Evolutionary conservation across 1,140 invertebrate genomes (phyloP).

Genomic region (Drosophila lowei): DNA sequence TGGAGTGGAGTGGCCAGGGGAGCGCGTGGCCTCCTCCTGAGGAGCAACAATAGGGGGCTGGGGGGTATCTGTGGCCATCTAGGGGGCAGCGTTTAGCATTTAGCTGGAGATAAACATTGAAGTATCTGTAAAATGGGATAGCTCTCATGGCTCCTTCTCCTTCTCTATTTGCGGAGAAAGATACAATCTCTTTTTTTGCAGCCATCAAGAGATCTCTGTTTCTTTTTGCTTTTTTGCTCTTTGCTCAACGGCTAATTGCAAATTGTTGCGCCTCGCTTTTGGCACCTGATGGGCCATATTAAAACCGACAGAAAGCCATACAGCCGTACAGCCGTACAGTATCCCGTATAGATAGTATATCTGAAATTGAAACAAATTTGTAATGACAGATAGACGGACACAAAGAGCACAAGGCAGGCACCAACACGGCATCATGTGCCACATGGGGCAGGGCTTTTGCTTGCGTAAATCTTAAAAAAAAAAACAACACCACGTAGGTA

Average conservation of each 20-base stretch:
- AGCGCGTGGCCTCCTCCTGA: background rate
- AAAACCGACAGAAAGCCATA: slow-evolving; percentile 29
- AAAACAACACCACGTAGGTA: too few species aligned
- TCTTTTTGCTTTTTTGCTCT: too few species aligned
- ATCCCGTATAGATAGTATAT: slow-evolving; percentile 8
- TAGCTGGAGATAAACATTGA: too few species aligned
- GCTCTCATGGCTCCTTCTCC: too few species aligned
- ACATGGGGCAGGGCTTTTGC: slow-evolving; percentile 1
- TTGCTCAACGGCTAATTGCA: slow-evolving; percentile 71
- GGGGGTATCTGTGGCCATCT: slow-evolving; percentile 35
- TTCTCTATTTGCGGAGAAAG: too few species aligned
- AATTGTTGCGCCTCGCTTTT: slow-evolving; percentile 75
- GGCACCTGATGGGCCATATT: slow-evolving; percentile 78
- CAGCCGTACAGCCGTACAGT: slow-evolving; percentile 25
- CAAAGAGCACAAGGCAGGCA: slow-evolving; percentile 52
- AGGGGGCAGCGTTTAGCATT: background rate
- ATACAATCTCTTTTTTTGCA: slow-evolving; percentile 26
- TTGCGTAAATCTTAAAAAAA: slow-evolving; percentile 1
- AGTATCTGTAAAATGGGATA: too few species aligned
- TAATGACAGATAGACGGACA: slow-evolving; percentile 69
- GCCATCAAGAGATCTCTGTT: slow-evolving; percentile 45
- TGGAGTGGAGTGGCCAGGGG: background rate
- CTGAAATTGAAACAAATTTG: slow-evolving; percentile 69
- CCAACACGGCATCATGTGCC: slow-evolving; percentile 13
- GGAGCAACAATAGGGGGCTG: slow-evolving; percentile 29